phyloP scores from a whole-genome alignment of 2,113 vertebrate species.

The Paraplagusia blochii region DNA sequence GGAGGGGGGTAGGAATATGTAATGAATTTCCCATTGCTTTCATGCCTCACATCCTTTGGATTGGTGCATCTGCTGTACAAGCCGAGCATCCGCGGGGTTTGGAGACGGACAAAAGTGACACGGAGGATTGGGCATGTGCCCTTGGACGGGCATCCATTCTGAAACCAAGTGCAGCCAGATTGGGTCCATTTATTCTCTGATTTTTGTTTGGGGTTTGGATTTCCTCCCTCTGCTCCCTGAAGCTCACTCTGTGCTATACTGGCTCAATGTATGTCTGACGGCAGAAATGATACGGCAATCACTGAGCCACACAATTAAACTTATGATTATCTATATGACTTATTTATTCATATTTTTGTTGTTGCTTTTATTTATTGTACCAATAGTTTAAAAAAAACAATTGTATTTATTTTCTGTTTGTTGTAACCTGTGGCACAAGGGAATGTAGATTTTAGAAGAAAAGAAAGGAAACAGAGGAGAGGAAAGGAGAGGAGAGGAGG shows the following conservation, averaged over 20 bases:
- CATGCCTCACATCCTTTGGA: slow-evolving; percentile 69
- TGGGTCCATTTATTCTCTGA: slow-evolving; percentile 56
- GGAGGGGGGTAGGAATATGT: slow-evolving; percentile 74
- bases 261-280: slow-evolving; percentile 5
- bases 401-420: too few relatives aligned
- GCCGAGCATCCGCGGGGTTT: slow-evolving; percentile 67
- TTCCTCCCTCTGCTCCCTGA: slow-evolving; percentile 18
- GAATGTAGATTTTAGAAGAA: too few relatives aligned
- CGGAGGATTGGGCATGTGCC: slow-evolving; percentile 51
- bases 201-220: slow-evolving; percentile 33
- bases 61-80: slow-evolving; percentile 68
- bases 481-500: too few relatives aligned
- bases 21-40: slow-evolving; percentile 77
- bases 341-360: too few relatives aligned
- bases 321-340: background rate
- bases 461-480: too few relatives aligned
- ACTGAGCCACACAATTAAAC: background rate
- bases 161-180: slow-evolving; percentile 52
- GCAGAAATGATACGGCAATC: slow-evolving; percentile 9
- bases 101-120: slow-evolving; percentile 64
- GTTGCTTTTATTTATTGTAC: too few relatives aligned
- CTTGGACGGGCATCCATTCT: slow-evolving; percentile 53
- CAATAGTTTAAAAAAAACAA: too few relatives aligned
- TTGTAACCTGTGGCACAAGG: too few relatives aligned
- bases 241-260: background rate